These are phyloP conservation scores for Chaetodon trifasciatus DNA, from an alignment of 2,797 vertebrate genomes.

Conservation along the genomic window DNA sequence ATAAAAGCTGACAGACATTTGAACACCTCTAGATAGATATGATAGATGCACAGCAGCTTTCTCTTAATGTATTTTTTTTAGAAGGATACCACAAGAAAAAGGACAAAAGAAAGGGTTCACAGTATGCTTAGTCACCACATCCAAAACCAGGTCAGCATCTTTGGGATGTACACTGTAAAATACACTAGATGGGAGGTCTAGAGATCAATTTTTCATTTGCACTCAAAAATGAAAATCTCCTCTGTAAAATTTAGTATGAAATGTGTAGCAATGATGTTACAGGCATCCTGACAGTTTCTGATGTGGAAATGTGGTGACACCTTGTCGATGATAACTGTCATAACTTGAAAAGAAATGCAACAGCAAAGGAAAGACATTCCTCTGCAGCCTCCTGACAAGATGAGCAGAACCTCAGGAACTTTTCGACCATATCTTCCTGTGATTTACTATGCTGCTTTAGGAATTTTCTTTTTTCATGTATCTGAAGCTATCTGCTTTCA, in stretches of 20 bases:
- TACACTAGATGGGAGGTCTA: neutral
- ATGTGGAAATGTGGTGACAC: slow-evolving; percentile 24
- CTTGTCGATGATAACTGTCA: slow-evolving; percentile 32
- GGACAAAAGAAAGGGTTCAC: neutral
- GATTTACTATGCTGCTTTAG: slow-evolving; percentile 58
- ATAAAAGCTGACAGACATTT: slow-evolving; percentile 35
- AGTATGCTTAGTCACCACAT: neutral
- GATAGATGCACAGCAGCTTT: slow-evolving; percentile 6
- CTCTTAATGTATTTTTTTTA: slow-evolving; percentile 13
- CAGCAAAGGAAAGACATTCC: slow-evolving; percentile 38
- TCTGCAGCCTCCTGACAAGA: slow-evolving; percentile 32
- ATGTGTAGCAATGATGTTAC: slow-evolving; percentile 6
- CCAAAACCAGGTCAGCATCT: slow-evolving; percentile 5
- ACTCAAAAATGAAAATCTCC: neutral
- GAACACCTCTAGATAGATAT: slow-evolving; percentile 21
- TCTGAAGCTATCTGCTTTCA: slow-evolving; percentile 67
- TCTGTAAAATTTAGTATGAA: neutral
- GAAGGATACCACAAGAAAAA: neutral
- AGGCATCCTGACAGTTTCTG: slow-evolving; percentile 20
- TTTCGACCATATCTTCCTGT: slow-evolving; percentile 40
- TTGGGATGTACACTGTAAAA: neutral
- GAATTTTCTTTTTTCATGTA: slow-evolving; percentile 52
- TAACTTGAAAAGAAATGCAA: slow-evolving; percentile 33
- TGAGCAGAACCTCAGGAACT: slow-evolving; percentile 38
- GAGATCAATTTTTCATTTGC: neutral